phyloP scores from a whole-genome alignment of 2,113 vertebrate species.

The Eurypyga helias region DNA sequence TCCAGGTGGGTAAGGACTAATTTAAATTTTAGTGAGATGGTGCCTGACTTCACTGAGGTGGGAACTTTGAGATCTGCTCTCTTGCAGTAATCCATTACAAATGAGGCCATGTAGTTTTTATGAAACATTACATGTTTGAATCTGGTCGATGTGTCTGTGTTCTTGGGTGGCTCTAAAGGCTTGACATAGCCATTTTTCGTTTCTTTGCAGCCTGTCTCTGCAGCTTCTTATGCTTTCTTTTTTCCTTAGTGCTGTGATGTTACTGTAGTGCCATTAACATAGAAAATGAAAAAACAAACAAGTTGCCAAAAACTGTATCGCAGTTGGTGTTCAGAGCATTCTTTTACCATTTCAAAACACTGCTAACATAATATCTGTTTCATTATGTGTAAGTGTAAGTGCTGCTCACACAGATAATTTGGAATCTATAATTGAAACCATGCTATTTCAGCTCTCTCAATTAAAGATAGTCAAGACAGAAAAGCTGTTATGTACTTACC shows the following conservation, averaged over 20 bases:
- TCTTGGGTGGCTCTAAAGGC: background rate
- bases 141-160: background rate
- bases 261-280: slow-evolving; percentile 34
- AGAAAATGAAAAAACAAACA: slow-evolving; percentile 44
- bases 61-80: background rate
- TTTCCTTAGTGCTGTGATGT: background rate
- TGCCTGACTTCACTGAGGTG: background rate
- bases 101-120: background rate
- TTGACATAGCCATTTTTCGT: background rate
- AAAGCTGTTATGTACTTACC: slow-evolving; percentile 53
- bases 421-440: slow-evolving; percentile 58
- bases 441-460: slow-evolving; percentile 54
- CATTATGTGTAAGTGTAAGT: slow-evolving; percentile 52
- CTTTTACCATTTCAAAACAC: slow-evolving; percentile 48
- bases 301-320: slow-evolving; percentile 23
- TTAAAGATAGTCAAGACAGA: slow-evolving; percentile 58
- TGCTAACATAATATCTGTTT: slow-evolving; percentile 52
- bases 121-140: background rate
- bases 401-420: slow-evolving; percentile 57
- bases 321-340: slow-evolving; percentile 45
- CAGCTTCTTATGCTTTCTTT: background rate
- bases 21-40: background rate
- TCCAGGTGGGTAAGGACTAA: background rate
- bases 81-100: background rate
- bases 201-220: background rate